Base-by-base conservation (phyloP, 2,888 invertebrate genomes). In the Carterocephalus palaemon region DNA sequence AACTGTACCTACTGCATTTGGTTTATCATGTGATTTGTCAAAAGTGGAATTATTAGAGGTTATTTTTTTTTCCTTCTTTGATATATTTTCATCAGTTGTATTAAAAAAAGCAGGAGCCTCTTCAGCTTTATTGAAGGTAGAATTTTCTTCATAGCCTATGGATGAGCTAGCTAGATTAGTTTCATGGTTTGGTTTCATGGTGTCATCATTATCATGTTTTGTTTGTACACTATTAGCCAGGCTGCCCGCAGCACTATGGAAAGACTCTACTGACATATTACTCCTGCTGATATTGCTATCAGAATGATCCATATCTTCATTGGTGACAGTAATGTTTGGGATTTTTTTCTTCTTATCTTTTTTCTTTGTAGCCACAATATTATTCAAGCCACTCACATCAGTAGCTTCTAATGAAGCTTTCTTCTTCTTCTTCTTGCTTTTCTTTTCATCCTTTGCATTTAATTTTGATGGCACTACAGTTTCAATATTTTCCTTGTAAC, bases 211-310 rank as follows among this genome's bases (percentile, higher is more conserved):
- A 19, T 19, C 6, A 3, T 19, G 19, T 12, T 15, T 1, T n/a
- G n/a, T 3, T 28, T 6, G 7, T 2, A 2, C 3, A 28, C 6
- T 12, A 3, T 48, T 48, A 0, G 33, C n/a, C 20, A 75, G 75
- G 60, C 80, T 83, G 70, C 73, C 75, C 2, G 75, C 72, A 73
- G 82, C 82, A 49, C 80, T 83, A 46, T 82, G 73, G 41, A 75
- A 82, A 8, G 83, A 82, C 17, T 82, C 81, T n/a, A 56, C 37
- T 5, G 81, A 80, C 16, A 54, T 54, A 41, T 60, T 61, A 37
- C 66, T 62, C 43, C 75, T 70, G 2, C 7, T 32, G 17, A 16
- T 41, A 17, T 24, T 13, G 2, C 6, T 24, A 2, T 15, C 7
- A 13, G 23, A 24, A 8, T n/a, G n/a, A n/a, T n/a, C n/a, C n/a